Evolutionary conservation across 2,113 vertebrate species (phyloP).

Genomic region (Eulemur macaco): DNA sequence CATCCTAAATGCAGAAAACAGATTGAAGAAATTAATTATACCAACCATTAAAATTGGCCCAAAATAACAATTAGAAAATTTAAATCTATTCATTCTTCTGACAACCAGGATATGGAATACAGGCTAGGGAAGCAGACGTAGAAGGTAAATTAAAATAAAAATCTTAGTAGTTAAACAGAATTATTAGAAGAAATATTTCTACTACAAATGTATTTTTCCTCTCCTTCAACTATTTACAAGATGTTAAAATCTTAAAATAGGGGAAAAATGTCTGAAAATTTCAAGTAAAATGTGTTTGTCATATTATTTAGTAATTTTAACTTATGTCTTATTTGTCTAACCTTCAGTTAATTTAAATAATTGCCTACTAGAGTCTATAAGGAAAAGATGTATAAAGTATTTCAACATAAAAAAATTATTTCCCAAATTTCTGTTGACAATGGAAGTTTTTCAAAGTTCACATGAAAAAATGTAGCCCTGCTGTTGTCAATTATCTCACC

Average conservation of each 20-base stretch:
- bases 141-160: conserved; percentile 42
- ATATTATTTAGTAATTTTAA: conserved; percentile 25
- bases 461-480: background rate
- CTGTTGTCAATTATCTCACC: background rate
- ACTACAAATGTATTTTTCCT: conserved; percentile 55
- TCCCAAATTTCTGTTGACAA: conserved; percentile 9
- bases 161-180: background rate
- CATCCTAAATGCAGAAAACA: background rate
- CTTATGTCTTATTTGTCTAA: background rate
- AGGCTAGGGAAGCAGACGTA: background rate
- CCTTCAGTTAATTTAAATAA: conserved; percentile 48
- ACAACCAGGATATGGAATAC: background rate
- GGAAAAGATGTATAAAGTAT: background rate
- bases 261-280: conserved; percentile 32
- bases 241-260: background rate
- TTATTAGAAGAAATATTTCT: conserved; percentile 8
- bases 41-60: conserved; percentile 29
- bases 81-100: conserved; percentile 18
- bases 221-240: conserved; percentile 33
- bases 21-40: background rate
- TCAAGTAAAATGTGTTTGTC: conserved; percentile 14
- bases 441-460: conserved; percentile 6
- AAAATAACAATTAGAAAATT: conserved; percentile 28
- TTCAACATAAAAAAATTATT: conserved; percentile 9
- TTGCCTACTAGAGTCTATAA: background rate